Evolutionary conservation across 2,888 invertebrate genomes (phyloP).

Genomic region (Agrotis segetum): DNA sequence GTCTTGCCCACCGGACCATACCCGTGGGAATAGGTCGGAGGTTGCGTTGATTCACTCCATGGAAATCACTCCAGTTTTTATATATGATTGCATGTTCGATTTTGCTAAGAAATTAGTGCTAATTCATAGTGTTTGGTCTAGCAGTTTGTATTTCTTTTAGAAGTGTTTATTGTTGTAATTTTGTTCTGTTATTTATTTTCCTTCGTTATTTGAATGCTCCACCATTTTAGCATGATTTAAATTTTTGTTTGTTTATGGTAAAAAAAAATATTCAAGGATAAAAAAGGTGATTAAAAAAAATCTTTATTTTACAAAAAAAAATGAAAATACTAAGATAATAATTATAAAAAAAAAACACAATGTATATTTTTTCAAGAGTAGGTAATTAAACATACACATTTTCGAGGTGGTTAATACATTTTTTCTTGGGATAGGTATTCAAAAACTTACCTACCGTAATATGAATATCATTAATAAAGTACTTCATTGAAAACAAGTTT

Average conservation of each 20-base stretch:
- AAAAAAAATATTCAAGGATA: no score
- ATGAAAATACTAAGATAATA: no score
- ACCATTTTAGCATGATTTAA: no score
- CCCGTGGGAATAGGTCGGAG: slow-evolving; percentile 81
- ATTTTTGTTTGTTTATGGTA: no score
- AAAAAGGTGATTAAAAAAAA: no score
- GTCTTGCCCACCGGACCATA: slow-evolving; percentile 79
- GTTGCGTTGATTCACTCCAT: slow-evolving; percentile 65
- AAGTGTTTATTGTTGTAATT: neutral
- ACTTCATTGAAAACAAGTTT: neutral
- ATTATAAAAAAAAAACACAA: no score
- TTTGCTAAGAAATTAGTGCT: slow-evolving; percentile 31
- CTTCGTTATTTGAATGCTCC: neutral
- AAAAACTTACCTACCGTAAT: neutral
- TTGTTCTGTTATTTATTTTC: neutral
- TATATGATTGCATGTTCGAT: slow-evolving; percentile 35
- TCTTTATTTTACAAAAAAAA: no score
- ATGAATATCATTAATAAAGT: neutral
- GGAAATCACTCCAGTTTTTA: slow-evolving; percentile 64
- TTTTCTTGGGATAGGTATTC: neutral
- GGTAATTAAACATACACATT: neutral
- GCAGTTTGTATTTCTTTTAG: neutral
- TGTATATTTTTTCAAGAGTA: no score
- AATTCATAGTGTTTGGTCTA: slow-evolving; percentile 4
- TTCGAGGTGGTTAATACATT: neutral